Conservation (phyloP, 2,113 vertebrate species). For the Acinonyx jubatus region DNA sequence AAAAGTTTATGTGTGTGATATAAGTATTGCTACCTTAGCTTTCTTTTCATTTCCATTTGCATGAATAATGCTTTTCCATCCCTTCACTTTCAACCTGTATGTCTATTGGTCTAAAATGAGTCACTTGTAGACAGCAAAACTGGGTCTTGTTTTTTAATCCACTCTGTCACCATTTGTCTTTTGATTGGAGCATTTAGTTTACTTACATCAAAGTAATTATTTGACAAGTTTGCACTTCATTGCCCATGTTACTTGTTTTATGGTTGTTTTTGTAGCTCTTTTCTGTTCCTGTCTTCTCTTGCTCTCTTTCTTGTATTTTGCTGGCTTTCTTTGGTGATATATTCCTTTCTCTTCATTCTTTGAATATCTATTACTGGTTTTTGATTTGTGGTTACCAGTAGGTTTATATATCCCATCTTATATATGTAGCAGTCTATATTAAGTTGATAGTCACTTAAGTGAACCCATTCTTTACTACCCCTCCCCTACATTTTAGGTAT, state of each 20-base stretch:
- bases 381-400: not conserved
- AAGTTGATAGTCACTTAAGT: not conserved
- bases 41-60: not conserved
- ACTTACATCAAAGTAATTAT: not conserved
- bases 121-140: too few species aligned
- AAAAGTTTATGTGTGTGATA: not conserved
- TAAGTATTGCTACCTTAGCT: not conserved
- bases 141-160: too few species aligned
- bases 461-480: not conserved
- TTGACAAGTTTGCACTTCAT: not conserved
- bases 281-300: not conserved
- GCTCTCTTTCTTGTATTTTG: not conserved
- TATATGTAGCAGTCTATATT: not conserved
- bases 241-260: not conserved
- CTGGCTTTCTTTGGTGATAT: not conserved
- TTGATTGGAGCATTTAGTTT: too few species aligned
- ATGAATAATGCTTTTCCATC: not conserved
- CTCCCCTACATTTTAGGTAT: not conserved
- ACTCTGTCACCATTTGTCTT: too few species aligned
- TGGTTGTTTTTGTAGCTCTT: not conserved
- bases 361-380: not conserved
- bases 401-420: not conserved
- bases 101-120: not conserved
- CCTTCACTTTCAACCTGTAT: not conserved
- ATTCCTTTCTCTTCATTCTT: not conserved